phyloP scores from a whole-genome alignment of 1,140 invertebrate species.

The Patella vulgata region DNA sequence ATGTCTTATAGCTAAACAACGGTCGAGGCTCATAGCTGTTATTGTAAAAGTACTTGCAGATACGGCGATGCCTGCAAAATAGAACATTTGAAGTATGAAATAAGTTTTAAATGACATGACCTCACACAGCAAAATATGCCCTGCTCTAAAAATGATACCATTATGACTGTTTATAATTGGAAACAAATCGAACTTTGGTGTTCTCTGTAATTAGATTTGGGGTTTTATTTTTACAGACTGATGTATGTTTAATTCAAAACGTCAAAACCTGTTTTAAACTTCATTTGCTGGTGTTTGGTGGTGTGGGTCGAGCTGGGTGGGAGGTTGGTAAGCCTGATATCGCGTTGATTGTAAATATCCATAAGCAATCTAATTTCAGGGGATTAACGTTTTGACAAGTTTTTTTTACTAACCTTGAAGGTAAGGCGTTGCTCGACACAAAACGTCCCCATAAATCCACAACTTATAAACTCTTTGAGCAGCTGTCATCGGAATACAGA shows the following conservation, averaged over 20 bases:
- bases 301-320: neutral
- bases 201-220: too few relatives aligned
- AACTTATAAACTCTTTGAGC: slow-evolving; percentile 74
- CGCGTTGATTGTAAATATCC: neutral
- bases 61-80: slow-evolving; percentile 75
- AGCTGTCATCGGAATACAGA: slow-evolving; percentile 71
- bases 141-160: too few relatives aligned
- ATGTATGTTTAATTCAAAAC: neutral
- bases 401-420: slow-evolving; percentile 73
- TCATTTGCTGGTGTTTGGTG: neutral
- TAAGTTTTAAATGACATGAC: too few relatives aligned
- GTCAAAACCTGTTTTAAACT: neutral
- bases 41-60: slow-evolving; percentile 82
- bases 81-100: neutral
- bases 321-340: neutral
- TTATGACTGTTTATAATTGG: too few relatives aligned
- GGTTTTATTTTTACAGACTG: neutral
- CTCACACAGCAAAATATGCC: too few relatives aligned
- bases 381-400: neutral
- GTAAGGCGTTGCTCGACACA: slow-evolving; percentile 79
- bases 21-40: slow-evolving; percentile 81
- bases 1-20: slow-evolving; percentile 79
- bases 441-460: slow-evolving; percentile 76
- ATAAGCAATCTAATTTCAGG: neutral
- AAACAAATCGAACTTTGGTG: too few relatives aligned